Evolutionary conservation across 2,797 vertebrate species (phyloP).

Genomic region (Salmo trutta): DNA sequence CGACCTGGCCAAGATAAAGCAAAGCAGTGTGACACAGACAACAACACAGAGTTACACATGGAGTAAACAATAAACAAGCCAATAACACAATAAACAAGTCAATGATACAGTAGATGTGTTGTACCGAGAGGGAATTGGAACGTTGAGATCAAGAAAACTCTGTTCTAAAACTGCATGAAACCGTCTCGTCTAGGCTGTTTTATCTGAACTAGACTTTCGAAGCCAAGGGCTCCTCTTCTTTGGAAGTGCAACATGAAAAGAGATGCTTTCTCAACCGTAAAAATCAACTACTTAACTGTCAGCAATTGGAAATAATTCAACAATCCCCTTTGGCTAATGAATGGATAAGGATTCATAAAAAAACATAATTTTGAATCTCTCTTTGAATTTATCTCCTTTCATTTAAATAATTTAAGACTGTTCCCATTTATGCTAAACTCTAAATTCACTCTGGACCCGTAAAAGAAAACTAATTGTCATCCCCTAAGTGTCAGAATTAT

Average conservation of each 20-base stretch:
- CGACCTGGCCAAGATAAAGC: too few relatives aligned
- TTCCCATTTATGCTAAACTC: constrained; percentile 20
- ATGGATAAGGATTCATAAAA: not conserved
- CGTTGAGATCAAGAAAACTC: not conserved
- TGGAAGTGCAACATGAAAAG: not conserved
- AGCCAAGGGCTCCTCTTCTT: not conserved
- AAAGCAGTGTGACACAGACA: too few relatives aligned
- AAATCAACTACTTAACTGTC: not conserved
- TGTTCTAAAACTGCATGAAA: too few relatives aligned
- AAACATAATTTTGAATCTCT: constrained; percentile 2
- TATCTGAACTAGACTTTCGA: not conserved
- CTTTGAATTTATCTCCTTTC: not conserved
- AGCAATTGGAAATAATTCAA: not conserved
- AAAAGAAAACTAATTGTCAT: constrained; percentile 12
- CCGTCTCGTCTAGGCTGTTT: too few relatives aligned
- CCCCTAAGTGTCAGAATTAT: constrained; percentile 8
- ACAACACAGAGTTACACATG: too few relatives aligned
- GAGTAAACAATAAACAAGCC: too few relatives aligned
- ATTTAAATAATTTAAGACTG: constrained; percentile 22
- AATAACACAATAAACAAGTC: too few relatives aligned
- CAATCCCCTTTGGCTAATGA: not conserved
- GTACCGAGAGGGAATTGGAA: too few relatives aligned
- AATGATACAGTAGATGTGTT: too few relatives aligned
- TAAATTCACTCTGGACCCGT: constrained; percentile 17
- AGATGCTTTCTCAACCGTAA: not conserved